Evolutionary conservation across 2,113 vertebrate genomes (phyloP).

Genomic region (Ptyas mucosa): DNA sequence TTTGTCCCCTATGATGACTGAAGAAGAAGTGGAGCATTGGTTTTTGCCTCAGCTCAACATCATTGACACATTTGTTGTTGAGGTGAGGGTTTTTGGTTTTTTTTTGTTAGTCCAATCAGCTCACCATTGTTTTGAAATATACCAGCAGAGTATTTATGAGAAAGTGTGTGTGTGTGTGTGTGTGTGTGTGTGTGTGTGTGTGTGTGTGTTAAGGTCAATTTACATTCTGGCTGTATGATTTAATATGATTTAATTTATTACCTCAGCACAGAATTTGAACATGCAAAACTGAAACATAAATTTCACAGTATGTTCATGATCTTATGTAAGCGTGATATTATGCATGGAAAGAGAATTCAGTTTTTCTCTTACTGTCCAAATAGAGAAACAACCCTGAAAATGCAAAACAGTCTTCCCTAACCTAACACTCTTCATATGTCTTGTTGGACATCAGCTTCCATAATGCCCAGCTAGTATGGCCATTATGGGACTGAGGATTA

Average conservation of each 20-base stretch:
- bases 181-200: neutral
- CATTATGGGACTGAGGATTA: neutral
- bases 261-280: neutral
- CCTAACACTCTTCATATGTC: neutral
- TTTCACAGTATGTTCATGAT: neutral
- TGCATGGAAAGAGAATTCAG: neutral
- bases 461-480: neutral
- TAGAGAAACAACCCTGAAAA: neutral
- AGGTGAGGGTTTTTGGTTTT: constrained; percentile 72
- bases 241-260: neutral
- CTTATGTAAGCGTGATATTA: neutral
- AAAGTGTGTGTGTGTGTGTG: neutral
- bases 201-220: neutral
- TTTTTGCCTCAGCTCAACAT: constrained; percentile 94
- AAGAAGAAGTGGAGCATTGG: constrained; percentile 94
- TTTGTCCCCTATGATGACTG: constrained; percentile 86
- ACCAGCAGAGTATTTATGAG: neutral
- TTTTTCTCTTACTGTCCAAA: neutral
- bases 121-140: neutral
- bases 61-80: constrained; percentile 93
- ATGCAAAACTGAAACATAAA: neutral
- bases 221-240: neutral
- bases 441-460: neutral
- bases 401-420: neutral
- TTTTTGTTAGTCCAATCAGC: neutral